Evolutionary conservation across 2,888 invertebrate genomes (phyloP).

Genomic region (Uropetala carovei): DNA sequence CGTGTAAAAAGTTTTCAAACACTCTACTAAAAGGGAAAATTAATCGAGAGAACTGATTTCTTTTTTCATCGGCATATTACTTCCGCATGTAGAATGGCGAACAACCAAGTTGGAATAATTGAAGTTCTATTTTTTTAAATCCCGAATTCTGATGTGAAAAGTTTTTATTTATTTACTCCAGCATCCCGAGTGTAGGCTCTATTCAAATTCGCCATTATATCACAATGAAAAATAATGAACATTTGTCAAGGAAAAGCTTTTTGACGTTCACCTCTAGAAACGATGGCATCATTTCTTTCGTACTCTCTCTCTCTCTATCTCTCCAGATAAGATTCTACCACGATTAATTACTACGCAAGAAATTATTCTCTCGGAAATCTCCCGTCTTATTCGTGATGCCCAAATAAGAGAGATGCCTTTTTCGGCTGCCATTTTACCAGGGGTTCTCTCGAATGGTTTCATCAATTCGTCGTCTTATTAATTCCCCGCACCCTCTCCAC

Average conservation of each 20-base stretch:
- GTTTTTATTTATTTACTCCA: neutral
- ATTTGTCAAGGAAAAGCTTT: no score
- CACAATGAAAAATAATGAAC: neutral
- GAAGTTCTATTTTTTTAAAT: neutral
- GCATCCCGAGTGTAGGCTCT: no score
- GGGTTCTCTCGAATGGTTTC: neutral
- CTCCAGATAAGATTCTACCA: neutral
- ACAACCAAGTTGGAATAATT: neutral
- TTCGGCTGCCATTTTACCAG: neutral
- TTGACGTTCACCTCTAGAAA: neutral
- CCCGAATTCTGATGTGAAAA: neutral
- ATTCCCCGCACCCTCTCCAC: neutral
- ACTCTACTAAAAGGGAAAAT: neutral
- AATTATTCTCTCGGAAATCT: slow-evolving; percentile 22
- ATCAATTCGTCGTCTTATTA: neutral
- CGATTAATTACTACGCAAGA: neutral
- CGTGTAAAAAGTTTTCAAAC: neutral
- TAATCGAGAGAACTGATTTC: neutral
- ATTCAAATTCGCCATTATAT: no score
- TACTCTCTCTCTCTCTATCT: neutral
- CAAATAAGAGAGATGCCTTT: neutral
- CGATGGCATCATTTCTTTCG: neutral
- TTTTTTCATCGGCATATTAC: neutral
- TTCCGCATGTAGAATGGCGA: neutral
- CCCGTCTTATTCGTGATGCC: neutral